phyloP scores from a whole-genome alignment of 1,140 invertebrate genomes.

The Zophobas morio region DNA sequence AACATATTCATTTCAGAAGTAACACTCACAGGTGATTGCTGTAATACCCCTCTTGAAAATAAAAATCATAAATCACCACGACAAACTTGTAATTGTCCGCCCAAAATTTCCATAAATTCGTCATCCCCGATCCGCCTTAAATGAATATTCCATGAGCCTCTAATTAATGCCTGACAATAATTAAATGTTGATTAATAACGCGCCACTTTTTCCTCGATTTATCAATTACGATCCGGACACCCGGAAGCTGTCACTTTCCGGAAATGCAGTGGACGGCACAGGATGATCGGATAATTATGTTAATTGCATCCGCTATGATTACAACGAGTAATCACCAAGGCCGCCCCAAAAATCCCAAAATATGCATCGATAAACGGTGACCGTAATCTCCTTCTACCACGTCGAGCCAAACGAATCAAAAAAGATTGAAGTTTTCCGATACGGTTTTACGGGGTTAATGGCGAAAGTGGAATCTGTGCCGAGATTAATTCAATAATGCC shows the following conservation, averaged over 20 bases:
- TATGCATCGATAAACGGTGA: too few relatives aligned
- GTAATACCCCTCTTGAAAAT: too few relatives aligned
- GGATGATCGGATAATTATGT: slow-evolving; percentile 31
- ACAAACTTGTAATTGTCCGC: too few relatives aligned
- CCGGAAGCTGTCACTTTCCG: slow-evolving; percentile 31
- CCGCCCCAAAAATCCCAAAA: too few relatives aligned
- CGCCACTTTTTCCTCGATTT: not conserved
- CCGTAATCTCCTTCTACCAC: too few relatives aligned
- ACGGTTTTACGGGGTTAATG: not conserved
- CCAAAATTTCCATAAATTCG: slow-evolving; percentile 4
- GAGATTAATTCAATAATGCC: slow-evolving; percentile 15
- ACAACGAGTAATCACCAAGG: not conserved
- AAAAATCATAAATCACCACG: too few relatives aligned
- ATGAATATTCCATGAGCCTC: slow-evolving; percentile 4
- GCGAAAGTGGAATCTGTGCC: not conserved
- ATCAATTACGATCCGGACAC: not conserved
- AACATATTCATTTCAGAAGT: too few relatives aligned
- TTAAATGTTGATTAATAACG: slow-evolving; percentile 7
- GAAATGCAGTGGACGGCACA: not conserved
- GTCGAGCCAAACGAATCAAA: too few relatives aligned
- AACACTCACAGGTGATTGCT: too few relatives aligned
- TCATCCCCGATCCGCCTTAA: not conserved
- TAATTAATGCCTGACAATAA: not conserved
- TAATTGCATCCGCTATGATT: slow-evolving; percentile 31
- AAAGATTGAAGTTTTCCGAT: too few relatives aligned